Evolutionary conservation across 2,888 invertebrate genomes (phyloP).

Genomic region (Tenthredo livida): DNA sequence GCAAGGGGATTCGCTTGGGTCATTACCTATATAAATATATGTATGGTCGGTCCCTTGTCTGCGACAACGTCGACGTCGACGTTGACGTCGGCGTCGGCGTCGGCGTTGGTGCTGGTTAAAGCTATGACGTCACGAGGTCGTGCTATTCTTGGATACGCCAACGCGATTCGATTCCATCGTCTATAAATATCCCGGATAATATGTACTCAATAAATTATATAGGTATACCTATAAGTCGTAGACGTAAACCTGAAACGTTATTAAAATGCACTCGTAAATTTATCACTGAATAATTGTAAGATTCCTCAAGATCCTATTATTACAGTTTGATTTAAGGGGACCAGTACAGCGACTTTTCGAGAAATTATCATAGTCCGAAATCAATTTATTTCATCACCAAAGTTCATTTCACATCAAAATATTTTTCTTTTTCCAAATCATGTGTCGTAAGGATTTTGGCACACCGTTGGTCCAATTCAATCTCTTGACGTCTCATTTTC

Average conservation of each 20-base stretch:
- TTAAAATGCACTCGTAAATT: background rate
- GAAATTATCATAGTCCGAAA: too few relatives aligned
- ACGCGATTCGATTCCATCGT: constrained; percentile 18
- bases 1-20: background rate
- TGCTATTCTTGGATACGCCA: constrained; percentile 27
- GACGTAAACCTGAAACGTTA: background rate
- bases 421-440: too few relatives aligned
- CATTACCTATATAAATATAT: background rate
- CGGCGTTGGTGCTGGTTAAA: constrained; percentile 54
- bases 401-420: too few relatives aligned
- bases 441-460: too few relatives aligned
- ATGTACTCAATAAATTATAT: background rate
- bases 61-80: background rate
- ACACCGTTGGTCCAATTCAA: too few relatives aligned
- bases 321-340: background rate
- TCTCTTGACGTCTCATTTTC: too few relatives aligned
- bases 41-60: background rate
- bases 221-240: background rate
- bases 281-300: background rate
- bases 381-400: too few relatives aligned
- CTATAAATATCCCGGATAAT: constrained; percentile 15
- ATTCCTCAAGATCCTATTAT: background rate
- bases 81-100: background rate
- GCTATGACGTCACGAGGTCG: constrained; percentile 69
- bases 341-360: too few relatives aligned